phyloP scores from a whole-genome alignment of 1,140 invertebrate species.

The Drosophila punjabiensis region DNA sequence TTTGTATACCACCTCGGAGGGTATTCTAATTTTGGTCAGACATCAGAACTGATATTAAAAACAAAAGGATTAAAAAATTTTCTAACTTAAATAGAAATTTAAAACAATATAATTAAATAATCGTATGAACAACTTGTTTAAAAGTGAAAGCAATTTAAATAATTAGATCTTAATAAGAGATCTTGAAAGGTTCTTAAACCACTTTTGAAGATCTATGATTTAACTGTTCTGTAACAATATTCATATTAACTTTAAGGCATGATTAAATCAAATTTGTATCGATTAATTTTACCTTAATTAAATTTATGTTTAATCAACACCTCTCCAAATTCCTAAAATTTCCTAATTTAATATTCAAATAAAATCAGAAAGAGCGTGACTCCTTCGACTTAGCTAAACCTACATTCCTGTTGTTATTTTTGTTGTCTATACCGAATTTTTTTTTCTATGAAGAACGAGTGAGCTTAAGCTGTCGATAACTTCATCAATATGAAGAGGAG shows the following conservation, averaged over 20 bases:
- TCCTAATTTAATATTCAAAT: neutral
- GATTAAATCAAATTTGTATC: neutral
- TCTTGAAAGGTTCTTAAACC: neutral
- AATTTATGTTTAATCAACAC: neutral
- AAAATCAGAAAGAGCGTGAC: neutral
- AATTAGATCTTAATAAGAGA: neutral
- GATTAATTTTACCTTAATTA: neutral
- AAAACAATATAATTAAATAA: too few relatives aligned
- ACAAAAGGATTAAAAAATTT: neutral
- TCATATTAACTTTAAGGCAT: neutral
- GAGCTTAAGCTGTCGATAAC: conserved; percentile 69
- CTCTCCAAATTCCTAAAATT: neutral
- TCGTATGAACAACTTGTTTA: neutral
- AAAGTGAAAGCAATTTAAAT: neutral
- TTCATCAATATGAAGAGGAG: conserved; percentile 68
- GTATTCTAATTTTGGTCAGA: conserved; percentile 6
- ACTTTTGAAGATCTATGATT: too few relatives aligned
- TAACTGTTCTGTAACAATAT: neutral
- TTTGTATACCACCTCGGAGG: neutral
- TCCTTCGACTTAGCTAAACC: neutral
- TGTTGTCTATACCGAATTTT: conserved; percentile 28
- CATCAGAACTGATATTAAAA: neutral
- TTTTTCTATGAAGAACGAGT: conserved; percentile 42
- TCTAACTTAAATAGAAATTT: neutral
- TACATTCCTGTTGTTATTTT: conserved; percentile 6